These are phyloP conservation scores for Antheraea yamamai DNA, from an alignment of 2,888 invertebrate genomes.

Conservation along the genomic window DNA sequence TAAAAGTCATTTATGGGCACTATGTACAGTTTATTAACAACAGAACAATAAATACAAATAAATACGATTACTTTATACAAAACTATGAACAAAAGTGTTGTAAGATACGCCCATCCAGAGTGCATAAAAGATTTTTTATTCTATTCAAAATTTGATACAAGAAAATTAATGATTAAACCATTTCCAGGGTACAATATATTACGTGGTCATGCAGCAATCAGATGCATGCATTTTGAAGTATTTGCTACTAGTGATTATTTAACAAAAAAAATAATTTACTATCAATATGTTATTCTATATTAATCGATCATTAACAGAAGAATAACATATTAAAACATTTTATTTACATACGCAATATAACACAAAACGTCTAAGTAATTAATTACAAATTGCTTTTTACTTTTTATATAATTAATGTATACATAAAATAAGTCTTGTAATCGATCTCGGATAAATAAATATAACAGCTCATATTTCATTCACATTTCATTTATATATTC, in stretches of 20 bases:
- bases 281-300: slow-evolving; percentile 48
- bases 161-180: slow-evolving; percentile 33
- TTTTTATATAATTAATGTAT: background rate
- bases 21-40: slow-evolving; percentile 64
- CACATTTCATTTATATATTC: background rate
- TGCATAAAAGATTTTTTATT: slow-evolving; percentile 5
- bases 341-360: slow-evolving; percentile 30
- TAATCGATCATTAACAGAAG: slow-evolving; percentile 25
- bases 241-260: slow-evolving; percentile 40
- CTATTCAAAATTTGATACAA: slow-evolving; percentile 16
- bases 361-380: slow-evolving; percentile 9
- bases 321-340: slow-evolving; percentile 45
- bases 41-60: slow-evolving; percentile 37
- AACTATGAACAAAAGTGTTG: slow-evolving; percentile 11
- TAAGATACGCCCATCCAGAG: slow-evolving; percentile 17
- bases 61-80: slow-evolving; percentile 20
- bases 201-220: slow-evolving; percentile 57
- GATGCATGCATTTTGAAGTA: slow-evolving; percentile 63
- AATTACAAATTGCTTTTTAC: background rate
- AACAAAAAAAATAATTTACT: slow-evolving; percentile 54
- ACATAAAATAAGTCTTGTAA: background rate
- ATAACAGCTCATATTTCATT: background rate
- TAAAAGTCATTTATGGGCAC: slow-evolving; percentile 62
- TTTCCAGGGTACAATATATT: slow-evolving; percentile 36
- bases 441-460: background rate